phyloP scores from a whole-genome alignment of 2,888 invertebrate species.

The Chouioia cunea region DNA sequence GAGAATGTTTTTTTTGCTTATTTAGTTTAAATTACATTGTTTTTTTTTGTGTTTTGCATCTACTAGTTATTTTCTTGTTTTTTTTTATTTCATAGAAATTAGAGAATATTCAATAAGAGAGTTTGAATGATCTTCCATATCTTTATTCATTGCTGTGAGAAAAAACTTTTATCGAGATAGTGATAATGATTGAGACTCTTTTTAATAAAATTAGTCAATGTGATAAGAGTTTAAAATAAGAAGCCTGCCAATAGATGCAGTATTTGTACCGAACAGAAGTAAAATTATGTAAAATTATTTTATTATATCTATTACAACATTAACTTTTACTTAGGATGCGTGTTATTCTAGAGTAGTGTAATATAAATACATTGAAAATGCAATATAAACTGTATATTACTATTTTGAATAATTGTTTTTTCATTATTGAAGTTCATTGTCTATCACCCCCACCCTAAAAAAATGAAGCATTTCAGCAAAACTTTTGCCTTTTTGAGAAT shows the following conservation, averaged over 20 bases:
- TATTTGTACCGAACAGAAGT: slow-evolving; percentile 44
- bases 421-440: too few relatives aligned
- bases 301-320: slow-evolving; percentile 24
- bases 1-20: slow-evolving; percentile 6
- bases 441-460: too few relatives aligned
- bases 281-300: slow-evolving; percentile 43
- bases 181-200: slow-evolving; percentile 12
- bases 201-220: slow-evolving; percentile 26
- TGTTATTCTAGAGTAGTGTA: slow-evolving; percentile 37
- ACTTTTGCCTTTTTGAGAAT: too few relatives aligned
- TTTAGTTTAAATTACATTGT: neutral
- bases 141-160: slow-evolving; percentile 25
- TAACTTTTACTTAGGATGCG: slow-evolving; percentile 21
- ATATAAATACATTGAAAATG: slow-evolving; percentile 36
- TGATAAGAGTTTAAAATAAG: slow-evolving; percentile 43
- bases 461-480: too few relatives aligned
- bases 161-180: neutral
- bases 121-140: neutral
- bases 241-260: slow-evolving; percentile 46
- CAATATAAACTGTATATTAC: slow-evolving; percentile 39
- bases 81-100: neutral
- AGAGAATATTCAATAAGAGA: neutral
- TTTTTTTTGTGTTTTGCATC: slow-evolving; percentile 25
- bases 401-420: slow-evolving; percentile 23
- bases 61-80: slow-evolving; percentile 2